phyloP scores from a whole-genome alignment of 2,888 invertebrate genomes.

The Baronia brevicornis region DNA sequence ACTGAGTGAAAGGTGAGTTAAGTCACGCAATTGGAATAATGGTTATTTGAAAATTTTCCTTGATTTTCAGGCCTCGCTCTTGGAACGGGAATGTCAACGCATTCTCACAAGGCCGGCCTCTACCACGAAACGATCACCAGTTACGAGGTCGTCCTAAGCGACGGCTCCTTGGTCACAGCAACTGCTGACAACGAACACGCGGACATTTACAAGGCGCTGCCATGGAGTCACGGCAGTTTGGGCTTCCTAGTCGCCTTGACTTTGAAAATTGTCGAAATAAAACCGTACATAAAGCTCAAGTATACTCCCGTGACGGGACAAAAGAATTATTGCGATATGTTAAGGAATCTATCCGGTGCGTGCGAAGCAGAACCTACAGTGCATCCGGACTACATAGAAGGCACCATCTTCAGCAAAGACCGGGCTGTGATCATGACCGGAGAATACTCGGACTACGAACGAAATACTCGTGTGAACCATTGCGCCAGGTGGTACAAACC shows the following conservation, averaged over 20 bases:
- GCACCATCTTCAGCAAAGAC: slow-evolving; percentile 77
- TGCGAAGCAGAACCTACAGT: slow-evolving; percentile 52
- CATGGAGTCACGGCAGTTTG: slow-evolving; percentile 81
- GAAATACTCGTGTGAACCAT: slow-evolving; percentile 66
- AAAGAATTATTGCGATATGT: slow-evolving; percentile 77
- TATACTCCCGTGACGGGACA: slow-evolving; percentile 79
- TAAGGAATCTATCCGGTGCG: slow-evolving; percentile 77
- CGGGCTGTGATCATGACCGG: slow-evolving; percentile 81
- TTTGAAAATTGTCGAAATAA: slow-evolving; percentile 76
- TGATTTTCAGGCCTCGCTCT: slow-evolving; percentile 72
- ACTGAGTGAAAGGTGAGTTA: too few relatives aligned
- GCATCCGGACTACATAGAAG: slow-evolving; percentile 79
- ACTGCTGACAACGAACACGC: slow-evolving; percentile 72
- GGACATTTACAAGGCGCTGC: slow-evolving; percentile 76
- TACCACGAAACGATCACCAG: slow-evolving; percentile 80
- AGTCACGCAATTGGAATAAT: too few relatives aligned
- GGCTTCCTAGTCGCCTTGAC: slow-evolving; percentile 80
- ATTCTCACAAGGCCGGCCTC: slow-evolving; percentile 81
- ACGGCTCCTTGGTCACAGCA: slow-evolving; percentile 76
- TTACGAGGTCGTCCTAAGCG: slow-evolving; percentile 79
- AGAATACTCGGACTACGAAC: slow-evolving; percentile 77
- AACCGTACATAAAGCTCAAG: slow-evolving; percentile 78
- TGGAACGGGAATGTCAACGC: slow-evolving; percentile 84
- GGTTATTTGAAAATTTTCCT: too few relatives aligned
- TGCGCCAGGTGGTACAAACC: slow-evolving; percentile 81